Conservation (phyloP, 2,113 vertebrate genomes). For the Chamaetylas fuelleborni region DNA sequence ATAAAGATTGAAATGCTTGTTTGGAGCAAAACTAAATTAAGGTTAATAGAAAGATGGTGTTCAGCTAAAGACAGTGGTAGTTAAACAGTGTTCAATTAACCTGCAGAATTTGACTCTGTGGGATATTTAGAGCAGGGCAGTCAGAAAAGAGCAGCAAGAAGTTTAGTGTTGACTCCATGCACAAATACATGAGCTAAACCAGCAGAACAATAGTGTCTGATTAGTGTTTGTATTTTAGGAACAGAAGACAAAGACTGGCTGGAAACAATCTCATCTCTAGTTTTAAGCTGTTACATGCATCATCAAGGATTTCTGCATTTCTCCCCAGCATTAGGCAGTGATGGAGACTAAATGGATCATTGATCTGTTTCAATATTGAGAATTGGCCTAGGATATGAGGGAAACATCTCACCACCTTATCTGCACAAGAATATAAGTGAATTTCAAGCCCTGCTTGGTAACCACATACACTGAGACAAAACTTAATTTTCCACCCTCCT, state of each 20-base stretch:
- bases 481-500: constrained; percentile 42
- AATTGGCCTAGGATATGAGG: not conserved
- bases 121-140: not conserved
- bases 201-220: not conserved
- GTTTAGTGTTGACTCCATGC: not conserved
- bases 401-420: constrained; percentile 32
- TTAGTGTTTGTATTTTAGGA: not conserved
- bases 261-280: not conserved
- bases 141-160: not conserved
- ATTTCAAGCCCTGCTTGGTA: constrained; percentile 60
- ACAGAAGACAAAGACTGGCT: not conserved
- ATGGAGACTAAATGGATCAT: not conserved
- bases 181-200: not conserved
- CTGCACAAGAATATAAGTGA: constrained; percentile 19
- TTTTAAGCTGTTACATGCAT: not conserved
- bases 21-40: not conserved
- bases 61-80: not conserved
- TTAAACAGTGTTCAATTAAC: not conserved
- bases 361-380: constrained; percentile 2
- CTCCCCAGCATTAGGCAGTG: not conserved
- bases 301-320: not conserved
- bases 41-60: not conserved
- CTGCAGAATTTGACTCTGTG: not conserved
- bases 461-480: constrained; percentile 47
- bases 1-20: not conserved